These are phyloP conservation scores for Podarcis raffonei DNA, from an alignment of 2,113 vertebrate genomes.

Conservation along the genomic window DNA sequence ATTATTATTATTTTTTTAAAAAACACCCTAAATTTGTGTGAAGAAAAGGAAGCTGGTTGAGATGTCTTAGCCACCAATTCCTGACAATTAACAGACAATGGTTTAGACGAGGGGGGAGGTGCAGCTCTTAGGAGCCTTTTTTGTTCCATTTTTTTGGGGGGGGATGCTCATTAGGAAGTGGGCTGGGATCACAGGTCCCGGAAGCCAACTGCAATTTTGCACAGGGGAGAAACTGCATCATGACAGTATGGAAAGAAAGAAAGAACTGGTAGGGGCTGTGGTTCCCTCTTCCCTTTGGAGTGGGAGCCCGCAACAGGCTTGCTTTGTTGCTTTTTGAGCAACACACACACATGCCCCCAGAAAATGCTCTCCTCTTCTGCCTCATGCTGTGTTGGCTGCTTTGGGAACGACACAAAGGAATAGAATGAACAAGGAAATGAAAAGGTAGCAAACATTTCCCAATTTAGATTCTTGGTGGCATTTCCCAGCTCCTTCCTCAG, in stretches of 20 bases:
- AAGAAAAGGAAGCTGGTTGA: background rate
- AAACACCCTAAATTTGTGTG: background rate
- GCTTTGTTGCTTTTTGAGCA: background rate
- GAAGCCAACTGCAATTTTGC: background rate
- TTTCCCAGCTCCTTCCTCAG: background rate
- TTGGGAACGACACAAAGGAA: background rate
- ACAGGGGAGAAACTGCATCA: fast-evolving
- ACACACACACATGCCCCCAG: background rate
- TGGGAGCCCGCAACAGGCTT: fast-evolving
- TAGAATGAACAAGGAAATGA: background rate
- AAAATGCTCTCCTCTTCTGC: background rate
- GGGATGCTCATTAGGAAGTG: background rate
- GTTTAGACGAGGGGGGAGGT: background rate
- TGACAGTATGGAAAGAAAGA: fast-evolving
- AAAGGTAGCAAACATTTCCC: background rate
- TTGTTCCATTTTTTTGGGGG: background rate
- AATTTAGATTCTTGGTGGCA: fast-evolving
- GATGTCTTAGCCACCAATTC: background rate
- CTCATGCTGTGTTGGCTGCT: background rate
- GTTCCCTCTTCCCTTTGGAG: background rate
- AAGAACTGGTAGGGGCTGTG: fast-evolving
- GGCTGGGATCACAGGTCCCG: background rate
- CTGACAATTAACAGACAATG: background rate
- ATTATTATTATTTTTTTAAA: too few relatives aligned
- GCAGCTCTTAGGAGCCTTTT: background rate